A percentile compares a stretch with the other conserved stretches of the same genome.
phyloP scores from a whole-genome alignment of 64 coral and sea anemone species.

The Anthopleura sola region DNA sequence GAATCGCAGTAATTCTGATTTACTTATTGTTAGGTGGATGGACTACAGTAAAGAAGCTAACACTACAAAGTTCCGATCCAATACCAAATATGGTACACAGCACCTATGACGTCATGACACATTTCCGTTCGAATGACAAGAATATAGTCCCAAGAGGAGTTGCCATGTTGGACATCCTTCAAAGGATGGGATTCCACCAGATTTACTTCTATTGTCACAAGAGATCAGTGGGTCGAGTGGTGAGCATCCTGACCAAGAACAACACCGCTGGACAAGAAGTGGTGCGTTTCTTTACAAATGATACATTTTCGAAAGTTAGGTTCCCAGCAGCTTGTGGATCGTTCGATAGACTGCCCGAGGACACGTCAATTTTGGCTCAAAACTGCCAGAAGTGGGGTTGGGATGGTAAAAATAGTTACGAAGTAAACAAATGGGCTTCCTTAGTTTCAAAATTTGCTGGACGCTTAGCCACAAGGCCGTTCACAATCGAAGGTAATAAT shows the following conservation, averaged over 20 bases:
- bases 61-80: not conserved
- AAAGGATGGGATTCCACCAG: conserved; percentile 14
- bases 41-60: not conserved
- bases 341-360: not conserved
- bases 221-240: not conserved
- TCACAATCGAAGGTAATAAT: too few relatives aligned
- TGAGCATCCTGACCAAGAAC: conserved; percentile 1
- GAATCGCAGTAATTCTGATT: too few relatives aligned
- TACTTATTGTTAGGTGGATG: not conserved
- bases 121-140: not conserved
- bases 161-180: not conserved
- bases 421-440: not conserved
- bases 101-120: not conserved
- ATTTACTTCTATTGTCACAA: not conserved
- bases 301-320: too few relatives aligned
- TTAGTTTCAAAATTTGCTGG: too few relatives aligned
- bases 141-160: not conserved
- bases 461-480: too few relatives aligned
- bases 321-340: not conserved
- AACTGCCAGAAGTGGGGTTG: not conserved
- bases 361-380: not conserved
- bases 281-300: not conserved
- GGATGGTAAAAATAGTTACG: not conserved
- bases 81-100: not conserved
- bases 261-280: conserved; percentile 6